phyloP scores from a whole-genome alignment of 2,113 vertebrate species.

The Equus przewalskii region DNA sequence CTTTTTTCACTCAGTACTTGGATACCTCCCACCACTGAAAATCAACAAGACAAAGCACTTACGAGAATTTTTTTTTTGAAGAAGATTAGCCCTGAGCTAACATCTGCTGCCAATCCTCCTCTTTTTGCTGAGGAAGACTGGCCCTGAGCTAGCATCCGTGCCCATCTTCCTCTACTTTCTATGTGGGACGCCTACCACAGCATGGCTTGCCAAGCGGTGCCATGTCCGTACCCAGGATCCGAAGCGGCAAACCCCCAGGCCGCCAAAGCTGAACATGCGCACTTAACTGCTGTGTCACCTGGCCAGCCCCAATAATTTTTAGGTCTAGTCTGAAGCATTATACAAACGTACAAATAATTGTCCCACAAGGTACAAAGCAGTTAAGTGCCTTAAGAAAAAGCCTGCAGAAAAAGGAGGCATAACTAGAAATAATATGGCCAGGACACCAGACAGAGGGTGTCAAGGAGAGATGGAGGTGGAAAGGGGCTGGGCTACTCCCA shows the following conservation, averaged over 20 bases:
- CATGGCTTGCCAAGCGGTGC: too few species aligned
- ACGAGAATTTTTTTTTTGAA: not conserved
- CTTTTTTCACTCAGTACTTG: not conserved
- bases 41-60: constrained; percentile 13
- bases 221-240: too few species aligned
- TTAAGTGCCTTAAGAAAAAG: not conserved
- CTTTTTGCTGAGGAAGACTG: too few species aligned
- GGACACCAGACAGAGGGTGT: not conserved
- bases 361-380: not conserved
- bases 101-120: too few species aligned
- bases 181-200: too few species aligned
- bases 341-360: not conserved
- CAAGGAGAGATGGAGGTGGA: not conserved
- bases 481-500: not conserved
- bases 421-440: not conserved
- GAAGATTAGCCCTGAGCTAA: too few species aligned
- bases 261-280: too few species aligned
- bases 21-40: constrained; percentile 7
- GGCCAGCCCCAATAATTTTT: too few species aligned
- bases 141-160: too few species aligned
- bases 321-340: not conserved
- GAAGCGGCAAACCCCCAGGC: too few species aligned
- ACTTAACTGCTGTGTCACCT: too few species aligned
- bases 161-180: too few species aligned
- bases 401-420: not conserved